Evolutionary conservation across 2,797 vertebrate genomes (phyloP), one percentile per base, ranked within the genome.

Genomic region (Chelonia mydas): DNA sequence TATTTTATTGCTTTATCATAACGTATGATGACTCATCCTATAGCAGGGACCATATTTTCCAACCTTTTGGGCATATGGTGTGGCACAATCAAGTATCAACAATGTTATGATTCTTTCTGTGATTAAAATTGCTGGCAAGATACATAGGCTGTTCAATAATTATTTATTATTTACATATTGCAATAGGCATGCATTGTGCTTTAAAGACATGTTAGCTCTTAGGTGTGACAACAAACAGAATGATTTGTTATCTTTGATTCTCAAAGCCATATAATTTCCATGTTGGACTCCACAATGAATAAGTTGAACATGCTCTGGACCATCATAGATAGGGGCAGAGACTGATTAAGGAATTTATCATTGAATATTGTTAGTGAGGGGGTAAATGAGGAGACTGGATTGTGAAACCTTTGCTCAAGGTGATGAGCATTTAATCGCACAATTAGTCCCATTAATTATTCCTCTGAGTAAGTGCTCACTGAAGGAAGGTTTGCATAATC

Each of bases 31-130:
- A 93, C 47, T 93, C 86, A 87, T 88, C 83, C 31, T 88, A 17
- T 49, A 86, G 50, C 81, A 85, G 91, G 82, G 33, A 23, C 47
- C 1, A 2, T 28, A 19, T 72, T 94, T 95, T 93, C 72, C 57
- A 90, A 25, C 68, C 90, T 95, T 94, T 89, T 72, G 72, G 86
- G 86, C 82, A 77, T 88, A 84, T 85, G 86, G 80, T 61, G 84
- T 96, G 87, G 77, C 87, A 95, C 16, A 88, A 61, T 87, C 86
- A 61, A 86, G 79, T 94, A 95, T 77, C 53, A 95, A 94, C 68
- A 94, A 50, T 74, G 84, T 53, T 82, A 61, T 82, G 6, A 90
- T 91, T 88, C 57, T 82, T 81, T 57, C 37, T 85, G 51, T 87
- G 84, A 92, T 85, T 95, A 88, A 93, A 88, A 41, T 72, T 82